These are phyloP conservation scores for Otolemur garnettii DNA, from an alignment of 2,113 vertebrate genomes.

Conservation along the genomic window DNA sequence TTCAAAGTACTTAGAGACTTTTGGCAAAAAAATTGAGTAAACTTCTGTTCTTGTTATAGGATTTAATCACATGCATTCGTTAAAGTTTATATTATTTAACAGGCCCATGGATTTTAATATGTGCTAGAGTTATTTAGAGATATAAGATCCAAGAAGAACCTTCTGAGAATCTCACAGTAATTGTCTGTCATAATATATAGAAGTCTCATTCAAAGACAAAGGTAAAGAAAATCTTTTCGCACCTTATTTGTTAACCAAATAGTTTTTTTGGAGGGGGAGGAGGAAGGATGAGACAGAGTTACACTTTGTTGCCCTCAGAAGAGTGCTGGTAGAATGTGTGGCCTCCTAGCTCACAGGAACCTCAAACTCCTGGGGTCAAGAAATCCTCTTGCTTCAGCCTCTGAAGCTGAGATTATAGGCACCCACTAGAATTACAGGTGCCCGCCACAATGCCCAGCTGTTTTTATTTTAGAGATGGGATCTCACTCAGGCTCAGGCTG, in stretches of 20 bases:
- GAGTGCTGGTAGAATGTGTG: too few relatives aligned
- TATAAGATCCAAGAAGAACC: constrained; percentile 37
- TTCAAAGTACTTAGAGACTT: constrained; percentile 60
- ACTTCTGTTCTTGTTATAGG: constrained; percentile 56
- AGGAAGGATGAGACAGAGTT: too few relatives aligned
- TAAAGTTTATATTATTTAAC: constrained; percentile 64
- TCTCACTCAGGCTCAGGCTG: too few relatives aligned
- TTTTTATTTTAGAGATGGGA: too few relatives aligned
- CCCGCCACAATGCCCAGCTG: too few relatives aligned
- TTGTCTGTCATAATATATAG: neutral
- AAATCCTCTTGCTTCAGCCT: too few relatives aligned
- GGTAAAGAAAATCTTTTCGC: neutral
- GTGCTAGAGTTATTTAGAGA: constrained; percentile 6
- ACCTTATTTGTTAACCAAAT: neutral
- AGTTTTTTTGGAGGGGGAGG: neutral
- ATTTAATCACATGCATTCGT: constrained; percentile 63
- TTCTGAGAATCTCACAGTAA: constrained; percentile 36
- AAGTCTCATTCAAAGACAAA: constrained; percentile 35
- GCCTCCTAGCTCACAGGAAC: too few relatives aligned
- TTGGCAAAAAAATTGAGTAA: constrained; percentile 58
- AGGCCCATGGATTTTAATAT: constrained; percentile 47
- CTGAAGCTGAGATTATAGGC: too few relatives aligned
- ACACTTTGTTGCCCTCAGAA: too few relatives aligned
- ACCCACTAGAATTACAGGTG: too few relatives aligned
- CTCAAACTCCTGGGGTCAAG: too few relatives aligned